Evolutionary conservation across 1,140 invertebrate species (phyloP).

Genomic region (Phenacoccus solenopsis): DNA sequence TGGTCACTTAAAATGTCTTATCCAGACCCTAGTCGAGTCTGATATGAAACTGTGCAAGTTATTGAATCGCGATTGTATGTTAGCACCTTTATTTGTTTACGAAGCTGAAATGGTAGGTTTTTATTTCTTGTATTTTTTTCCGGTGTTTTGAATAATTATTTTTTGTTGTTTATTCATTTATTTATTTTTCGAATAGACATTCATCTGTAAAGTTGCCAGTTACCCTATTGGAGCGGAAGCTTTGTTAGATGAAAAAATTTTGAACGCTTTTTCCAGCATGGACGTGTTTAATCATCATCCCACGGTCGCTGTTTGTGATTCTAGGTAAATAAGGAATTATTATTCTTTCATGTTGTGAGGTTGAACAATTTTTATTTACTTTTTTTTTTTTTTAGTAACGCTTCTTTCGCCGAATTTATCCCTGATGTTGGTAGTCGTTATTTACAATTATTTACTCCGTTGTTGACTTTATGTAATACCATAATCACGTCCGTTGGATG

Average conservation of each 20-base stretch:
- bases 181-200: constrained; percentile 35
- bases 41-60: constrained; percentile 55
- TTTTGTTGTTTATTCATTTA: not conserved
- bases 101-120: constrained; percentile 60
- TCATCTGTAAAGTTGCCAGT: constrained; percentile 59
- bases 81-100: constrained; percentile 70
- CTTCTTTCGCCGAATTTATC: constrained; percentile 35
- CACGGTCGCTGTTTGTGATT: constrained; percentile 38
- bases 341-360: too few species aligned
- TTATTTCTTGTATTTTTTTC: not conserved
- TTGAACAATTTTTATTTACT: not conserved
- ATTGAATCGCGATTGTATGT: constrained; percentile 49
- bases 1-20: constrained; percentile 71
- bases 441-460: constrained; percentile 67
- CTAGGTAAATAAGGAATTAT: too few species aligned
- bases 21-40: constrained; percentile 63
- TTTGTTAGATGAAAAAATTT: constrained; percentile 56
- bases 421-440: constrained; percentile 52
- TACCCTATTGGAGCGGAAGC: constrained; percentile 58
- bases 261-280: constrained; percentile 61
- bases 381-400: not conserved
- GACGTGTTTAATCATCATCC: constrained; percentile 64
- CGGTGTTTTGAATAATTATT: not conserved
- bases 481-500: constrained; percentile 66
- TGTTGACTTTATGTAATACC: constrained; percentile 62